Conservation (phyloP, 2,113 vertebrate genomes). For the Corapipo altera region DNA sequence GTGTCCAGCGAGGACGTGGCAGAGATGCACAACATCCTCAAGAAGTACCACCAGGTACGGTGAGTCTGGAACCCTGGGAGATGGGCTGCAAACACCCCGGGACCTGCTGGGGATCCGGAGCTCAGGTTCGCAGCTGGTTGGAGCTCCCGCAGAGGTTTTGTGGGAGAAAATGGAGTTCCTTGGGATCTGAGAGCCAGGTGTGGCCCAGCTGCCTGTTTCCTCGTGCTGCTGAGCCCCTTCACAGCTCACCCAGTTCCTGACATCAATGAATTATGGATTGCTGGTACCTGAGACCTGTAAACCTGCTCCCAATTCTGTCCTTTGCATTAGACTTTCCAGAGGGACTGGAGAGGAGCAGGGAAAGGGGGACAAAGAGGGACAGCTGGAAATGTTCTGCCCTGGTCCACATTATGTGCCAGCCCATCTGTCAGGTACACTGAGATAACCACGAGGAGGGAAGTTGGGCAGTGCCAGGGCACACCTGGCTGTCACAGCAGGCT, state of each 20-base stretch:
- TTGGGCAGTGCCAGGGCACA: background rate
- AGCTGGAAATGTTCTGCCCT: background rate
- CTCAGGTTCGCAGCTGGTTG: background rate
- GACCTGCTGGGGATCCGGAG: background rate
- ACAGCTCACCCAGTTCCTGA: background rate
- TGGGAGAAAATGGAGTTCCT: fast-evolving
- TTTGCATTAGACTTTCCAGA: background rate
- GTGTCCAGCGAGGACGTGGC: constrained; percentile 97
- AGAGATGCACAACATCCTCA: constrained; percentile 98
- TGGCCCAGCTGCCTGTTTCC: background rate
- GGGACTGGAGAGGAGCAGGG: background rate
- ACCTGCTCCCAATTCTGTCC: fast-evolving
- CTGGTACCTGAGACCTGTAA: background rate
- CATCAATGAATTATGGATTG: background rate
- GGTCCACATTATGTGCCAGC: fast-evolving
- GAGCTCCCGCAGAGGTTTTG: background rate
- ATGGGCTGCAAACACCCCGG: background rate
- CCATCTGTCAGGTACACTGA: background rate
- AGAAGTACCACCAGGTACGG: constrained; percentile 97
- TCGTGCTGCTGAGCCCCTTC: background rate
- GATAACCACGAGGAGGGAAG: background rate
- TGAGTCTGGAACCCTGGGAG: constrained; percentile 27
- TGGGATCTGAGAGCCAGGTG: background rate
- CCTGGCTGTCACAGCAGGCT: background rate
- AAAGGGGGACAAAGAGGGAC: background rate